These are phyloP conservation scores for Scleropages formosus DNA, from an alignment of 2,797 vertebrate genomes.

Conservation along the genomic window DNA sequence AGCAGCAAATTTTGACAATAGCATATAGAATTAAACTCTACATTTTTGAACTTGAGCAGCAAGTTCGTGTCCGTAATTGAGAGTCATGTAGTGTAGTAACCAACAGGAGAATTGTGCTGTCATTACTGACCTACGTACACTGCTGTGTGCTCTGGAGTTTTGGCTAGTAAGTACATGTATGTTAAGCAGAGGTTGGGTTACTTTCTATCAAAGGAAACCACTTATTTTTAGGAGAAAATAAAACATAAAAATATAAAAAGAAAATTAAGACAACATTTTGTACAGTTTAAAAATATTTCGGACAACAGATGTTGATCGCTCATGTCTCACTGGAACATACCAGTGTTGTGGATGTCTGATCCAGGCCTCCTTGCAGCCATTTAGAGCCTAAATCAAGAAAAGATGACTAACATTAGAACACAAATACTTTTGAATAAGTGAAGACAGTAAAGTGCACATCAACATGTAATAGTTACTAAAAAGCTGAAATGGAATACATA, in stretches of 20 bases:
- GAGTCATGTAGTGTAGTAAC: too few species aligned
- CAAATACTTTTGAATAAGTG: neutral
- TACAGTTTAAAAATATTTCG: too few species aligned
- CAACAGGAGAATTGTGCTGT: too few species aligned
- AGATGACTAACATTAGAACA: neutral
- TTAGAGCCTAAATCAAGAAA: constrained; percentile 80
- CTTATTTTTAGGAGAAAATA: neutral
- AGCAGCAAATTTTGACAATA: too few species aligned
- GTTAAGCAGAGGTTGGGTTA: too few species aligned
- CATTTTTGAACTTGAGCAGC: too few species aligned
- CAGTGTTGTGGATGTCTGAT: constrained; percentile 85
- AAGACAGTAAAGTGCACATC: neutral
- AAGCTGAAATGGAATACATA: neutral
- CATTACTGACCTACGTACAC: too few species aligned
- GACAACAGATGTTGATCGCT: neutral
- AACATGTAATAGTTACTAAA: neutral
- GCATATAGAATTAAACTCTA: too few species aligned
- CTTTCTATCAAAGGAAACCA: neutral
- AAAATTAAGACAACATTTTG: constrained; percentile 13
- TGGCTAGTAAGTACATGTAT: too few species aligned
- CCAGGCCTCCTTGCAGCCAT: constrained; percentile 97
- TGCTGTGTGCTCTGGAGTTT: too few species aligned
- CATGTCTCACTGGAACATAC: constrained; percentile 62
- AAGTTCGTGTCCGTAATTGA: too few species aligned
- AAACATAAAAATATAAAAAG: neutral